Conservation (phyloP, 2,113 vertebrate genomes). For the Uria aalge region DNA sequence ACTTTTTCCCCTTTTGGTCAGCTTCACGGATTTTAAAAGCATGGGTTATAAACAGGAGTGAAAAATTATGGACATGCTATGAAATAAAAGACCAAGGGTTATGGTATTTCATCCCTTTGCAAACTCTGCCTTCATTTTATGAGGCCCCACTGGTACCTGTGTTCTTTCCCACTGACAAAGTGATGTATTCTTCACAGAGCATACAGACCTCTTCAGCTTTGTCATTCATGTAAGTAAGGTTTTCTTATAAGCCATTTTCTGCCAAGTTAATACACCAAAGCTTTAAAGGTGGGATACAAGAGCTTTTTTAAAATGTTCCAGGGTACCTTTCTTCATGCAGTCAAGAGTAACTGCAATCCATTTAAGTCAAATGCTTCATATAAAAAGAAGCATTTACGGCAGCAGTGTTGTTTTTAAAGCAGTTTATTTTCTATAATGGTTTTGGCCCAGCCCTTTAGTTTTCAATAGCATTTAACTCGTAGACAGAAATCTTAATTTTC, state of each 20-base stretch:
- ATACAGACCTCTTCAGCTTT: neutral
- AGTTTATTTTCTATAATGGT: conserved; percentile 31
- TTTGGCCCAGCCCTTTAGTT: conserved; percentile 8
- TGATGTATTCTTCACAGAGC: neutral
- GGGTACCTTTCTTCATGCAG: neutral
- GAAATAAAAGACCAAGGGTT: neutral
- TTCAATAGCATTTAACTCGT: conserved; percentile 18
- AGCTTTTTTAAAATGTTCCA: conserved; percentile 34
- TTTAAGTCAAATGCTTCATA: conserved; percentile 40
- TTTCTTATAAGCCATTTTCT: conserved; percentile 41
- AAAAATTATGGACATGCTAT: neutral
- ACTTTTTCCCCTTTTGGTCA: neutral
- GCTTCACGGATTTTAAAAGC: neutral
- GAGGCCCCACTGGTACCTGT: neutral
- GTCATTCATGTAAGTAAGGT: neutral
- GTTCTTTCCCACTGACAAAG: neutral
- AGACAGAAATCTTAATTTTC: conserved; percentile 14
- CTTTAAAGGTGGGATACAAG: conserved; percentile 35
- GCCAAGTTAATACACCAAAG: conserved; percentile 36
- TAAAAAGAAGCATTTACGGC: conserved; percentile 35
- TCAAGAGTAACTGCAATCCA: conserved; percentile 27
- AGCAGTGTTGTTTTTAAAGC: conserved; percentile 13
- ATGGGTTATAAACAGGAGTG: neutral
- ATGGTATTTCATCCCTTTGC: neutral
- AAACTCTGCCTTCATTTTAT: conserved; percentile 9